Evolutionary conservation across 1,140 invertebrate species (phyloP), one percentile per base, ranked within the genome.

Genomic region (Zaprionus africanus): DNA sequence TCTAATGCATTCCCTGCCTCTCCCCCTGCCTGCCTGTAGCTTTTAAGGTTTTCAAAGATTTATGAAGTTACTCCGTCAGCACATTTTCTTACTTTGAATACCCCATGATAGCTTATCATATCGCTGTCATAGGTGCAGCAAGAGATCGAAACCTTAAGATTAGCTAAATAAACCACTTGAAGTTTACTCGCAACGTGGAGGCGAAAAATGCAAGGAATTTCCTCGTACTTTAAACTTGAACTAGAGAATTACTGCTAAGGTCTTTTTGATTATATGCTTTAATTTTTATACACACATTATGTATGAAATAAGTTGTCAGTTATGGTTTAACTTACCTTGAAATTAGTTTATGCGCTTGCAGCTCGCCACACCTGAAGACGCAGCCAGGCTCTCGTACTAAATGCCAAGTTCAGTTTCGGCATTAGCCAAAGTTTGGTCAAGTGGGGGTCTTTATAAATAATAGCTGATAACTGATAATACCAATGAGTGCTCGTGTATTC

Each of bases 61-160:
- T 41, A 43, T 7, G 1, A 17, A 7, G 7, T 17, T 13, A 24
- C 11, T 3, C 46, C 12, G 51, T 58, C 60, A 75, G 53, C 62
- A 26, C 58, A 49, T 43, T 31, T 62, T 38, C 17, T 56, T 75
- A 51, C 31, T 59, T 82, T 76, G 63, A 82, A 78, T 82, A 76
- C 76, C 75, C 67, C 60, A 13, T 38, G 77, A 83, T 84, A 84
- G 38, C 77, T 77, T 83, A 84, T 83, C 81, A 66, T 49, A 83
- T 76, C 67, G 57, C 51, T 24, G 41, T 13, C 34, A 59, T 73
- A 81, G 61, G 51, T 77, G 54, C 36, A 38, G 36, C 49, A 22
- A 49, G 54, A 71, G 79, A 81, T 78, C 64, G 53, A 57, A 51
- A 28, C 13, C n/a, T 13, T 3, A 17, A 68, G 64, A 59, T 68